Percentiles rank a stretch among this genome's conserved stretches.
Conservation (phyloP, 2,888 invertebrate genomes). For the Chelonus formosanus region DNA sequence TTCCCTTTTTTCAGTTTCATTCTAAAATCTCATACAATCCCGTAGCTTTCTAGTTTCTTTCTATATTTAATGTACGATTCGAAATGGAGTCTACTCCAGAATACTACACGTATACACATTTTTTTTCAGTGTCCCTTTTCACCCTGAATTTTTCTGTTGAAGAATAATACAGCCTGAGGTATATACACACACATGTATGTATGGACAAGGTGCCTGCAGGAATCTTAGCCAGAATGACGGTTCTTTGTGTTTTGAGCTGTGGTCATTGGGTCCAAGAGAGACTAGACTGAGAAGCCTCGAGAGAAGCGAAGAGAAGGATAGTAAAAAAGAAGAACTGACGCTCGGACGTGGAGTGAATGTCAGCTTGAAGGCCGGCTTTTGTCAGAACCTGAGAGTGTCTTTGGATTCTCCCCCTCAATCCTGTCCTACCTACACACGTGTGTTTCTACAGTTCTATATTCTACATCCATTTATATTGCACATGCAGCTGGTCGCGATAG, state of each 20-base stretch:
- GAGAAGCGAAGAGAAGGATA: slow-evolving; percentile 26
- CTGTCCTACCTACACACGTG: slow-evolving; percentile 14
- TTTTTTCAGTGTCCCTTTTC: too few relatives aligned
- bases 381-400: slow-evolving; percentile 58
- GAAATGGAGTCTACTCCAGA: too few relatives aligned
- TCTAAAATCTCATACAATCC: too few relatives aligned
- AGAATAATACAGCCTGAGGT: too few relatives aligned
- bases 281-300: slow-evolving; percentile 12
- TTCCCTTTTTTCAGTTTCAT: too few relatives aligned
- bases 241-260: slow-evolving; percentile 52
- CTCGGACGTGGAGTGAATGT: slow-evolving; percentile 60
- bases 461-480: slow-evolving; percentile 48
- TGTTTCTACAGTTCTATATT: slow-evolving; percentile 21
- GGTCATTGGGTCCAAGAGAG: slow-evolving; percentile 46
- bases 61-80: too few relatives aligned
- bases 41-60: too few relatives aligned
- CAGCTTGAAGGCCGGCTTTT: slow-evolving; percentile 65
- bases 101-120: too few relatives aligned
- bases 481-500: slow-evolving; percentile 41
- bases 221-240: slow-evolving; percentile 50
- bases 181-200: slow-evolving; percentile 37
- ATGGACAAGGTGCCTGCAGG: slow-evolving; percentile 40
- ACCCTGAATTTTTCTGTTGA: too few relatives aligned
- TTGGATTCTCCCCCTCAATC: slow-evolving; percentile 27
- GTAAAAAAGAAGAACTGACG: slow-evolving; percentile 14